Percentiles rank a stretch among this genome's conserved stretches.
phyloP scores from a whole-genome alignment of 1,140 invertebrate genomes.

The Fopius arisanus region DNA sequence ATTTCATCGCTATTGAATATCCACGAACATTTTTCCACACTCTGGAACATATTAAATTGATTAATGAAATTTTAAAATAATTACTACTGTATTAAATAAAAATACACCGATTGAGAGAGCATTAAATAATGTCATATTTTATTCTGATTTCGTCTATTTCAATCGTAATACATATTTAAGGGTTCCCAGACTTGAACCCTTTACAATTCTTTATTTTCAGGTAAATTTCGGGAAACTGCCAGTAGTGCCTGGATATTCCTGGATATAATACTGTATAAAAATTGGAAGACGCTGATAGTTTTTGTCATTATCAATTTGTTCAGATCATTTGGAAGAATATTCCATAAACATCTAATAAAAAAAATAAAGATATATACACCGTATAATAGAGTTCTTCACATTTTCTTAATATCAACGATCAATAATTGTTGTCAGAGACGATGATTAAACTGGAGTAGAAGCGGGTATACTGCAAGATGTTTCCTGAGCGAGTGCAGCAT shows the following conservation, averaged over 20 bases:
- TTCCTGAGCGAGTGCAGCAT: constrained; percentile 67
- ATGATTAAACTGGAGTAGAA: constrained; percentile 51
- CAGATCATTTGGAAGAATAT: not conserved
- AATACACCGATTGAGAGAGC: not conserved
- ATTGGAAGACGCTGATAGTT: too few relatives aligned
- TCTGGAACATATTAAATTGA: not conserved
- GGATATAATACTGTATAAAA: too few relatives aligned
- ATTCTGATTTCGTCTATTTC: not conserved
- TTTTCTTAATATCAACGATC: not conserved
- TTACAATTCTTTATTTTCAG: too few relatives aligned
- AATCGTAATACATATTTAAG: not conserved
- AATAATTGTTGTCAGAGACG: not conserved
- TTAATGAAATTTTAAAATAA: not conserved
- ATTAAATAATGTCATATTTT: not conserved
- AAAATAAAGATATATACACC: not conserved
- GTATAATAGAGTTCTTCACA: not conserved
- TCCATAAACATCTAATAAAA: not conserved
- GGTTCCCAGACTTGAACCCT: too few relatives aligned
- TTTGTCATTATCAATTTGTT: too few relatives aligned
- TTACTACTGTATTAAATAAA: constrained; percentile 6
- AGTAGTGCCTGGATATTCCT: too few relatives aligned
- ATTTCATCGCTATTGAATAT: not conserved
- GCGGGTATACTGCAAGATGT: constrained; percentile 59
- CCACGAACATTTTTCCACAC: not conserved
- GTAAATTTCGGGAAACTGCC: too few relatives aligned